These are phyloP conservation scores for Hyla sarda DNA, from an alignment of 2,113 vertebrate species.

Conservation along the genomic window DNA sequence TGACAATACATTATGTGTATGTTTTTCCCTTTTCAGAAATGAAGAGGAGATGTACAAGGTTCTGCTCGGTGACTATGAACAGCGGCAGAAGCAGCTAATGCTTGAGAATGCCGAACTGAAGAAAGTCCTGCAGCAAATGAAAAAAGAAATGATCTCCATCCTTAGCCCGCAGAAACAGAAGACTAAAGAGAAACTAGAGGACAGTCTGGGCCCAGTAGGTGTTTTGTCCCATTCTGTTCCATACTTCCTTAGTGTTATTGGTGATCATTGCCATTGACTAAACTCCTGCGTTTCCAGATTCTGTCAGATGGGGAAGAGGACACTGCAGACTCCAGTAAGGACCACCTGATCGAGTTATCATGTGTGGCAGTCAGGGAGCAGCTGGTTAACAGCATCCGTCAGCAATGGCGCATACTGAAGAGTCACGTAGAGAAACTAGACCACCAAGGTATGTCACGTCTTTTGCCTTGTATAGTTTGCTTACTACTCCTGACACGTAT, in stretches of 20 bases:
- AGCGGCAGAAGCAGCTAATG: conserved; percentile 85
- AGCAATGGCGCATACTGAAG: conserved; percentile 94
- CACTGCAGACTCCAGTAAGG: conserved; percentile 78
- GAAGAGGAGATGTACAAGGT: conserved; percentile 94
- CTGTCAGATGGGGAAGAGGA: conserved; percentile 87
- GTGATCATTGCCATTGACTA: too few relatives aligned
- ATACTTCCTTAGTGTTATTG: not conserved
- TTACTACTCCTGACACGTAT: not conserved
- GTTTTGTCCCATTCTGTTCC: not conserved
- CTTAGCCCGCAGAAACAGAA: conserved; percentile 82
- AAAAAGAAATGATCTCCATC: conserved; percentile 93
- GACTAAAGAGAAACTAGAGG: conserved; percentile 76
- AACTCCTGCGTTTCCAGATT: conserved; percentile 66
- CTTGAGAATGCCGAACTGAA: conserved; percentile 94
- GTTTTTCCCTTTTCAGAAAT: conserved; percentile 78
- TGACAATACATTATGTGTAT: not conserved
- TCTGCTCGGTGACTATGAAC: conserved; percentile 88
- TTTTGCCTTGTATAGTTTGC: not conserved
- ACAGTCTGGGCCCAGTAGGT: conserved; percentile 81
- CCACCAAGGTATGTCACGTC: conserved; percentile 80
- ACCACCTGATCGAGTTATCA: conserved; percentile 84
- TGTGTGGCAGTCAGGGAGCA: conserved; percentile 91
- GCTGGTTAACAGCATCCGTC: conserved; percentile 94
- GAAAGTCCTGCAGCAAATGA: conserved; percentile 97
- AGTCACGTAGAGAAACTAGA: conserved; percentile 92